Base-by-base conservation (phyloP, 2,113 vertebrate genomes). In the Ovibos moschatus region DNA sequence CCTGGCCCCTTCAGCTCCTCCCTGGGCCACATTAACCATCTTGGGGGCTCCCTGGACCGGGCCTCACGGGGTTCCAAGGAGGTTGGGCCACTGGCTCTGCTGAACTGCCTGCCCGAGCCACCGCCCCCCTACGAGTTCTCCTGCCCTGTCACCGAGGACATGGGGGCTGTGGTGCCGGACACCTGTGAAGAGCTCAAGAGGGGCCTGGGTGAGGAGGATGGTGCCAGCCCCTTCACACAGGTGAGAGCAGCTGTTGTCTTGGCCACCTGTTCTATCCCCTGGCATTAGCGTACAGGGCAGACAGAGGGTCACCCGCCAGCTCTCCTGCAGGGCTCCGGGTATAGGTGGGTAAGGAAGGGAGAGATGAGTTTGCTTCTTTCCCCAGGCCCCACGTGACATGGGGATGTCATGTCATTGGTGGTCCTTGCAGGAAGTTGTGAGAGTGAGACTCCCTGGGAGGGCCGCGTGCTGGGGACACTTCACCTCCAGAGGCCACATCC, bases 1-100 rank as follows among this genome's bases (percentile, higher is more conserved):
- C 99, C 99, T 58, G 96, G 98, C 95, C 99, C 99, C 96, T 99
- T 99, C 98, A 99, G 99, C 1, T 99, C 99, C 91, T 99, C 99
- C 9, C 99, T 99, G 99, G 99, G 99, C 95, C 99, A 99, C 98
- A 99, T 99, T 97, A 99, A 99, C 98, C 99, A 99, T 97, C 99
- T 99, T 0, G 99, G 99, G 23, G 99, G 99, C 87, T 99, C 99
- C 36, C 98, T 99, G 98, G 99, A 99, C 92, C 99, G 99, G 82
- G 98, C 98, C 10, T 98, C 99, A 11, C 96, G 99, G 57, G 98
- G 94, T 55, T 98, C 98, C 28, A 99, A 99, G 92, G 99, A 99
- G 89, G 99, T 99, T 53, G 98, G 98, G 3, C 98, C 98, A 0
- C 93, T 99, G 95, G 99, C 99, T 7, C 98, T 99, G 0, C 99